phyloP scores from a whole-genome alignment of 2,888 invertebrate species.

The Drosophila borealis region DNA sequence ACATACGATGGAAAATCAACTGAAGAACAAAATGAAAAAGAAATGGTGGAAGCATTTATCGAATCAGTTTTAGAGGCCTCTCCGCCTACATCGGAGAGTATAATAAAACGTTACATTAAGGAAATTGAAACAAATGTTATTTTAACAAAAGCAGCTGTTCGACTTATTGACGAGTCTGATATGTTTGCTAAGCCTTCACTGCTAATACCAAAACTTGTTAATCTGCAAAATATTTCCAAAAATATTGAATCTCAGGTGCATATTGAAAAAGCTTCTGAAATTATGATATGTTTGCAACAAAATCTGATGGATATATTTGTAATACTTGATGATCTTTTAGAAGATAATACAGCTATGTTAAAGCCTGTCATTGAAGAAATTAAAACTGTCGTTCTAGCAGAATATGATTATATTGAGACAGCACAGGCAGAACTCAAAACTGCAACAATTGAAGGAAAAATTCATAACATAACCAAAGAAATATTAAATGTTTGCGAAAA shows the following conservation, averaged over 20 bases:
- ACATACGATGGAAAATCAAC: constrained; percentile 73
- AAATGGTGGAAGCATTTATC: constrained; percentile 55
- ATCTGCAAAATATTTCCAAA: constrained; percentile 55
- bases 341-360: constrained; percentile 31
- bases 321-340: constrained; percentile 71
- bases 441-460: constrained; percentile 37
- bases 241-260: constrained; percentile 33
- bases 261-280: constrained; percentile 71
- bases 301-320: constrained; percentile 81
- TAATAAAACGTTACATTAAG: constrained; percentile 40
- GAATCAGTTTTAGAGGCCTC: constrained; percentile 47
- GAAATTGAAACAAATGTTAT: constrained; percentile 57
- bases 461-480: constrained; percentile 42
- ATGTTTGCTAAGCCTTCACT: constrained; percentile 53
- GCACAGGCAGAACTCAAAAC: constrained; percentile 26
- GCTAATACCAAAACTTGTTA: constrained; percentile 54
- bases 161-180: constrained; percentile 50
- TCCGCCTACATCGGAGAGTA: constrained; percentile 42
- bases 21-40: constrained; percentile 34
- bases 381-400: constrained; percentile 48
- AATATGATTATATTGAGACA: constrained; percentile 68
- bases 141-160: constrained; percentile 46
- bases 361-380: constrained; percentile 54
- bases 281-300: constrained; percentile 77
- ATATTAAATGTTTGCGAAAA: constrained; percentile 53